These are phyloP conservation scores for Formica aserva DNA, from an alignment of 2,888 invertebrate genomes.

Conservation along the genomic window DNA sequence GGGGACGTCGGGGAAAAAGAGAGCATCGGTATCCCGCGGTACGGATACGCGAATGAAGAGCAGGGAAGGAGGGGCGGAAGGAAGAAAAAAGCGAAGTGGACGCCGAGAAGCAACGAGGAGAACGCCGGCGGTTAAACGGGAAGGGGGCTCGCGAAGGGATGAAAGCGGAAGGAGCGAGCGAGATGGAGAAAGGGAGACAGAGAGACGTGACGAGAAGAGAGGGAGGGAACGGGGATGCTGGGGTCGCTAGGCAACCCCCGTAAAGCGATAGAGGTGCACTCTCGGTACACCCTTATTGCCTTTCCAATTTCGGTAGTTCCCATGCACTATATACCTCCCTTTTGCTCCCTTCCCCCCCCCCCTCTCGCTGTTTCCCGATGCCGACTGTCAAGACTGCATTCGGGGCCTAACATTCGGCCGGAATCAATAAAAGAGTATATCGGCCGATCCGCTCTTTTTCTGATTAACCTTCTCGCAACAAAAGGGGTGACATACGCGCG, in stretches of 20 bases:
- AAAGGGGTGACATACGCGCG: slow-evolving; percentile 11
- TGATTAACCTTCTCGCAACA: slow-evolving; percentile 41
- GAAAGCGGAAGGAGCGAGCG: slow-evolving; percentile 57
- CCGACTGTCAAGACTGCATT: slow-evolving; percentile 73
- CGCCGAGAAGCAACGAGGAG: slow-evolving; percentile 45
- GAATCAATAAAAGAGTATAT: slow-evolving; percentile 70
- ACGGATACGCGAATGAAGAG: slow-evolving; percentile 59
- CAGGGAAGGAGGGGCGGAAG: background rate
- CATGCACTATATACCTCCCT: slow-evolving; percentile 63
- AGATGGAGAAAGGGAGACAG: slow-evolving; percentile 55
- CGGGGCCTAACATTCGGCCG: slow-evolving; percentile 56
- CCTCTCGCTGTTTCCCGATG: slow-evolving; percentile 62
- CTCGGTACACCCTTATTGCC: slow-evolving; percentile 79
- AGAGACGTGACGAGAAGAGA: slow-evolving; percentile 16
- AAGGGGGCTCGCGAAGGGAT: slow-evolving; percentile 36
- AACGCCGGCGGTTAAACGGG: slow-evolving; percentile 38
- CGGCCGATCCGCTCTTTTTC: slow-evolving; percentile 39
- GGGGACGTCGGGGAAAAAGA: slow-evolving; percentile 56
- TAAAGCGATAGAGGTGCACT: slow-evolving; percentile 76
- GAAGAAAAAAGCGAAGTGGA: slow-evolving; percentile 53
- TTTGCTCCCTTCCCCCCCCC: background rate
- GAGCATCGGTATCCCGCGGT: slow-evolving; percentile 72
- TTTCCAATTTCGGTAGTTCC: slow-evolving; percentile 82
- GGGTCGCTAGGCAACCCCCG: slow-evolving; percentile 83
- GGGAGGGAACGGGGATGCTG: slow-evolving; percentile 73